A percentile compares a stretch with the other conserved stretches of the same genome.
phyloP scores from a whole-genome alignment of 2,113 vertebrate genomes.

The Brienomyrus longianalis region DNA sequence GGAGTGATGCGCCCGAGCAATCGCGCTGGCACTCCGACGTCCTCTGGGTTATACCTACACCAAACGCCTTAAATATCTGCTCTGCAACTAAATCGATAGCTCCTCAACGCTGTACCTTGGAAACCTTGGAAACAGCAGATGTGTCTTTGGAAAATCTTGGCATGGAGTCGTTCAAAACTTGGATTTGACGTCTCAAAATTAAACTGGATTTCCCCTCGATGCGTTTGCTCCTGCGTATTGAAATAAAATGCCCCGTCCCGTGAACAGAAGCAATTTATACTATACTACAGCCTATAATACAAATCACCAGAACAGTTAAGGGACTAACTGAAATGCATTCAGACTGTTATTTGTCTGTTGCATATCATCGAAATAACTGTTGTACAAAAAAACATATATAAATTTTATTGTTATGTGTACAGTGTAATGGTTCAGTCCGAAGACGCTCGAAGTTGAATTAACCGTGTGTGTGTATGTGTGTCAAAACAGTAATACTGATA shows the following conservation, averaged over 20 bases:
- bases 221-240: not conserved
- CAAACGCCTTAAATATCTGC: constrained; percentile 47
- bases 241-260: not conserved
- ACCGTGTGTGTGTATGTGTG: not conserved
- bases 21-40: constrained; percentile 13
- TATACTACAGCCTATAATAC: not conserved
- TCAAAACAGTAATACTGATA: not conserved
- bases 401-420: not conserved
- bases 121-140: constrained; percentile 51
- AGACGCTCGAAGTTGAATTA: not conserved
- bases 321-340: not conserved
- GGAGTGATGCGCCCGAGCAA: constrained; percentile 75
- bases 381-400: not conserved
- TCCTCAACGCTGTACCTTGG: constrained; percentile 37
- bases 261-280: not conserved
- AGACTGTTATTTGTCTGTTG: not conserved
- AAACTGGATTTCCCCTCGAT: not conserved
- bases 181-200: not conserved
- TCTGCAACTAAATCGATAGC: constrained; percentile 18
- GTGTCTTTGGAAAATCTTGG: constrained; percentile 38
- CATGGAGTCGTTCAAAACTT: constrained; percentile 19
- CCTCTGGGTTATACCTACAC: constrained; percentile 41
- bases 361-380: not conserved
- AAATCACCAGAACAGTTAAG: not conserved
- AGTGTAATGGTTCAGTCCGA: not conserved